Evolutionary conservation across 2,797 vertebrate species (phyloP).

Genomic region (Delichon dasypus): DNA sequence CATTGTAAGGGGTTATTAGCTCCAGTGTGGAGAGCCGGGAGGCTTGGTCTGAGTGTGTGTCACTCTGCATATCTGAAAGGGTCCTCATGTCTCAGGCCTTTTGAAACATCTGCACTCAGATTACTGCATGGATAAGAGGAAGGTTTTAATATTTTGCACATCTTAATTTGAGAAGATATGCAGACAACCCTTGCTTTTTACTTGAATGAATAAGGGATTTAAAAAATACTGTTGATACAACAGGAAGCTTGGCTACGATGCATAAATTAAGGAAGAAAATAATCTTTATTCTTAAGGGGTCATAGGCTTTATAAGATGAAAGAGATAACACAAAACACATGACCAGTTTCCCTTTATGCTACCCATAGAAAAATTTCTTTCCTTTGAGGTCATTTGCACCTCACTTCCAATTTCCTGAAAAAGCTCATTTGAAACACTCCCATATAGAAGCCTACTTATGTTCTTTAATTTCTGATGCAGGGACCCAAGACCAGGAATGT

Average conservation of each 20-base stretch:
- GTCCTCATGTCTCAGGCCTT: background rate
- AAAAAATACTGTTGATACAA: background rate
- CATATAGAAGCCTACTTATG: background rate
- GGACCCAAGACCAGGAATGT: background rate
- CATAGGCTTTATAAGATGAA: constrained; percentile 4
- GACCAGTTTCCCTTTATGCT: background rate
- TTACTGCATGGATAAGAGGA: background rate
- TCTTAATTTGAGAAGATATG: too few species aligned
- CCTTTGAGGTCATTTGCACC: constrained; percentile 40
- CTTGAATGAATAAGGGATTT: background rate
- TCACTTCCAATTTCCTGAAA: constrained; percentile 51
- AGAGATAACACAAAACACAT: constrained; percentile 17
- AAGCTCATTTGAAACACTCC: constrained; percentile 32
- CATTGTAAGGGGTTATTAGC: background rate
- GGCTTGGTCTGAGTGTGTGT: background rate
- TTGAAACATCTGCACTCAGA: background rate
- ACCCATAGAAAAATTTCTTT: constrained; percentile 2
- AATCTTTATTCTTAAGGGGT: background rate
- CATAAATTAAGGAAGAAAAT: constrained; percentile 23
- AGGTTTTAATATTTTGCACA: background rate
- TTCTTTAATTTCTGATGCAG: constrained; percentile 14
- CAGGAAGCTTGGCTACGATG: background rate
- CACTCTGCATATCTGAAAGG: background rate
- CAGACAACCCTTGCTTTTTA: background rate
- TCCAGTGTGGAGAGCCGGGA: background rate